Evolutionary conservation across 1,140 invertebrate species (phyloP).

Genomic region (Drosophila serrata): DNA sequence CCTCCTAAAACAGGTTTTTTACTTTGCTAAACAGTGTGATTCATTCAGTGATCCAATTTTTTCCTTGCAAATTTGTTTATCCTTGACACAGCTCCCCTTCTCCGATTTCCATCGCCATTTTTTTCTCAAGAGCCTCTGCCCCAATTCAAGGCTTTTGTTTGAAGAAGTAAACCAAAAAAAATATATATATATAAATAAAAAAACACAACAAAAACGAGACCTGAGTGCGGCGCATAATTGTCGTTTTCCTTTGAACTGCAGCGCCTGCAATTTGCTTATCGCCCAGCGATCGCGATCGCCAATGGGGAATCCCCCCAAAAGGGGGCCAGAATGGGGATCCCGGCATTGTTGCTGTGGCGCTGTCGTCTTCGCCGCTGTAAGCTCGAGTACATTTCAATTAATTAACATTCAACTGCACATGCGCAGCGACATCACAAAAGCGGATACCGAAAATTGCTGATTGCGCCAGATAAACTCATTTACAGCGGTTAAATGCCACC

Average conservation of each 20-base stretch:
- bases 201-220: slow-evolving; percentile 19
- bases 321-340: background rate
- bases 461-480: slow-evolving; percentile 85
- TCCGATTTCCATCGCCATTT: slow-evolving; percentile 20
- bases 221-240: slow-evolving; percentile 78
- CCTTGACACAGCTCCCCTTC: slow-evolving; percentile 5
- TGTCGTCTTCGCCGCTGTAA: slow-evolving; percentile 63
- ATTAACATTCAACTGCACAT: slow-evolving; percentile 84
- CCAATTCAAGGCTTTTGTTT: slow-evolving; percentile 61
- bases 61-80: background rate
- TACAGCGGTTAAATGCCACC: slow-evolving; percentile 85
- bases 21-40: background rate
- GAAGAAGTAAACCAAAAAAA: slow-evolving; percentile 27
- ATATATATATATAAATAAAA: too few species aligned
- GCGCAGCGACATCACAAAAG: slow-evolving; percentile 70
- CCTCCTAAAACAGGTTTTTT: background rate
- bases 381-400: slow-evolving; percentile 81
- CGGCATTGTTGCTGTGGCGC: slow-evolving; percentile 48
- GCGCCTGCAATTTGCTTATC: slow-evolving; percentile 85
- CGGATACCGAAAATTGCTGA: slow-evolving; percentile 85
- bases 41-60: background rate
- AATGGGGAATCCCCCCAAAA: slow-evolving; percentile 56
- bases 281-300: slow-evolving; percentile 71
- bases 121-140: slow-evolving; percentile 9
- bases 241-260: slow-evolving; percentile 82